Evolutionary conservation across 2,113 vertebrate genomes (phyloP).

Genomic region (Atractosteus spatula): DNA sequence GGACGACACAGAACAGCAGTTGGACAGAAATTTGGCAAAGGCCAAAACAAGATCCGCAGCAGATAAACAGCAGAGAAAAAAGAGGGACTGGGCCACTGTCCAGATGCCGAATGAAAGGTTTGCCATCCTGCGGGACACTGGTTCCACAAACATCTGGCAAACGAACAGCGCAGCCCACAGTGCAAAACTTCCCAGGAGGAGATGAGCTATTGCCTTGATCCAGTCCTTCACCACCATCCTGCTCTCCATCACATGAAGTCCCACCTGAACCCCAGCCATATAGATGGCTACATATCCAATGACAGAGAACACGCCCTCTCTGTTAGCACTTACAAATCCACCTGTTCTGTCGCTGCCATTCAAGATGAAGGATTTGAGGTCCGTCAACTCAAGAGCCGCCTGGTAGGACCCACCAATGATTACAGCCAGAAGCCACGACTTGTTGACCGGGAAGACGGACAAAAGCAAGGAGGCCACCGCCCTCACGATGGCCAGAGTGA

Average conservation of each 20-base stretch:
- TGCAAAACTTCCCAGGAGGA: slow-evolving; percentile 48
- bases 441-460: slow-evolving; percentile 58
- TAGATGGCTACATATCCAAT: slow-evolving; percentile 84
- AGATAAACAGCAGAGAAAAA: slow-evolving; percentile 67
- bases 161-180: slow-evolving; percentile 57
- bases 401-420: slow-evolving; percentile 73
- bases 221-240: slow-evolving; percentile 69
- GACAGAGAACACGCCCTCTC: slow-evolving; percentile 85
- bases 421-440: slow-evolving; percentile 71
- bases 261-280: slow-evolving; percentile 85
- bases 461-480: slow-evolving; percentile 77
- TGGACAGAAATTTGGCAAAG: slow-evolving; percentile 71
- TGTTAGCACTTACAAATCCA: slow-evolving; percentile 84
- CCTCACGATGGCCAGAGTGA: slow-evolving; percentile 82
- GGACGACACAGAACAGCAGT: slow-evolving; percentile 63
- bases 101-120: slow-evolving; percentile 86
- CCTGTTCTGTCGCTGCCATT: slow-evolving; percentile 70
- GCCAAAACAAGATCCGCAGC: slow-evolving; percentile 68
- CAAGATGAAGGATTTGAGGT: slow-evolving; percentile 77
- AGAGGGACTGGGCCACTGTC: slow-evolving; percentile 75
- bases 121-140: slow-evolving; percentile 83
- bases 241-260: slow-evolving; percentile 68
- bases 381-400: slow-evolving; percentile 67
- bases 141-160: slow-evolving; percentile 65
- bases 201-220: slow-evolving; percentile 48